phyloP scores from a whole-genome alignment of 37 sponge, comb jelly and placozoan species.

The Halisarca cf. caerulea region DNA sequence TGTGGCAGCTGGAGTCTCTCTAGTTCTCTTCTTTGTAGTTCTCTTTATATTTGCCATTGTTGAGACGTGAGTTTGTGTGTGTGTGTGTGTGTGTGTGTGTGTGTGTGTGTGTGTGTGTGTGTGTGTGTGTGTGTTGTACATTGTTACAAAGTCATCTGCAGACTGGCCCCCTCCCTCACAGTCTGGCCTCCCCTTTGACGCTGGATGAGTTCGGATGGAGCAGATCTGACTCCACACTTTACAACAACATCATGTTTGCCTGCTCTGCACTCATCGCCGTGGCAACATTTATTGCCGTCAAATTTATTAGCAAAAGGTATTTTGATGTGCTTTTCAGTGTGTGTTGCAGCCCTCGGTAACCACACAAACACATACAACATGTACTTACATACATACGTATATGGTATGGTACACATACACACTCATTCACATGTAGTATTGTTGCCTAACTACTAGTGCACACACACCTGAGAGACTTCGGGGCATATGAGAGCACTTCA shows the following conservation, averaged over 20 bases:
- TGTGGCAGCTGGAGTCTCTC: constrained; percentile 36
- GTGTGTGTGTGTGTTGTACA: not conserved
- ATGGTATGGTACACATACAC: not conserved
- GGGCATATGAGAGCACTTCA: no score
- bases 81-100: not conserved
- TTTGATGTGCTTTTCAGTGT: not conserved
- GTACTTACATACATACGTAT: not conserved
- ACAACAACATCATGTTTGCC: constrained; percentile 72
- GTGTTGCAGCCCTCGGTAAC: not conserved
- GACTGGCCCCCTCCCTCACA: constrained; percentile 17
- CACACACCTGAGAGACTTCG: no score
- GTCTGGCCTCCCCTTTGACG: constrained; percentile 65
- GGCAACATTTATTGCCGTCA: constrained; percentile 51
- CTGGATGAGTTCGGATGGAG: constrained; percentile 92
- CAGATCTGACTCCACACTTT: constrained; percentile 61
- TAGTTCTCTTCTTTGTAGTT: constrained; percentile 75
- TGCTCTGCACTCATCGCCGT: constrained; percentile 45
- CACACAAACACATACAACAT: not conserved
- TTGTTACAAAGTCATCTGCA: no score
- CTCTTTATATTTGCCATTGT: constrained; percentile 73
- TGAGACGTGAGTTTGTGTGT: constrained; percentile 62
- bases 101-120: not conserved
- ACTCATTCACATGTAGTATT: not conserved
- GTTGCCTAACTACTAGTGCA: no score
- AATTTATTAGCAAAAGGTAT: constrained; percentile 60